Base-by-base conservation (phyloP, 2,113 vertebrate genomes). In the Corythoichthys intestinalis region DNA sequence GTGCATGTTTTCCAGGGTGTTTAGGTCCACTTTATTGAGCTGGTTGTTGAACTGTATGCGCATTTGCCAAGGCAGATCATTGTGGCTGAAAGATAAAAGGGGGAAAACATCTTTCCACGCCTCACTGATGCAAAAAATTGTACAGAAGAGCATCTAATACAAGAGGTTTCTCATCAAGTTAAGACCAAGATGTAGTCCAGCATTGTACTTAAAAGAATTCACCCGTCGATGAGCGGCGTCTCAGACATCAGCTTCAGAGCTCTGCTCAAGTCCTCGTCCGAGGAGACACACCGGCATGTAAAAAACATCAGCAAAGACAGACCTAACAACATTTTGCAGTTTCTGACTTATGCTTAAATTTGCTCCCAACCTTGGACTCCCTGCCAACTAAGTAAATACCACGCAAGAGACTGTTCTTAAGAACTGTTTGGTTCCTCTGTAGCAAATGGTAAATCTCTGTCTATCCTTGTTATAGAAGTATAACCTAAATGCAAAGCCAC, bases 11-110 rank as follows among this genome's bases (percentile, higher is more conserved):
- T 56, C 1, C 28, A 98, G 89, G 0, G n/a, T 73, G 5, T 64
- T 38, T 37, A 98, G 91, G 86, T 95, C 86, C 70, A 94, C 93
- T 0, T 2, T 14, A 50, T 6, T 72, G 12, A 99, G 89, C 79
- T 88, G 85, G 63, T 97, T 97, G 84, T 98, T 94, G 87, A 94
- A 97, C 47, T 1, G 62, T 0, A 0, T 4, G 60, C 92, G 92
- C 73, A 99, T 70, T 80, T 95, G 93, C 95, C 95, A 98, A 14
- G 96, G 96, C 13, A 98, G 87, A 75, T 99, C 96, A 0, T 98
- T 99, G 87, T 98, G 96, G 66, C 97, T 98, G 81, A 17, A 48
- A 59, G 14, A 53, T 15, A 61, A 15, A 59, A 8, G 15, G 57
- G 6, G 4, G 35, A 13, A 15, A 6, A 15, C 13, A 8, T 6